Percentiles rank a stretch among this genome's conserved stretches.
phyloP scores from a whole-genome alignment of 2,113 vertebrate species.

The Oryctolagus cuniculus region mOryCun1.1 NC_091439.1:98431501-98432000 shows the following conservation, averaged over 20 bases:
- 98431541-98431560: neutral
- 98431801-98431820: slow-evolving; percentile 6
- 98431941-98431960: slow-evolving; percentile 2
- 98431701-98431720: neutral
- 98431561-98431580: neutral
- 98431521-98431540: neutral
- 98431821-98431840: neutral
- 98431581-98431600: neutral
- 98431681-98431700: neutral
- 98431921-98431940: neutral
- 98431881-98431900: slow-evolving; percentile 12
- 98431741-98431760: neutral
- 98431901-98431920: neutral
- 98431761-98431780: neutral
- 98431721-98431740: neutral
- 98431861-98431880: slow-evolving; percentile 28
- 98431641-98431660: neutral
- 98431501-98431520: neutral
- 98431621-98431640: neutral
- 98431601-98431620: neutral
- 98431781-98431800: neutral
- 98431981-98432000: neutral
- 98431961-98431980: neutral
- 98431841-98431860: slow-evolving; percentile 7
- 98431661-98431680: neutral